These are phyloP conservation scores for Serilophus lunatus DNA, from an alignment of 2,113 vertebrate species.

Conservation along the genomic window DNA sequence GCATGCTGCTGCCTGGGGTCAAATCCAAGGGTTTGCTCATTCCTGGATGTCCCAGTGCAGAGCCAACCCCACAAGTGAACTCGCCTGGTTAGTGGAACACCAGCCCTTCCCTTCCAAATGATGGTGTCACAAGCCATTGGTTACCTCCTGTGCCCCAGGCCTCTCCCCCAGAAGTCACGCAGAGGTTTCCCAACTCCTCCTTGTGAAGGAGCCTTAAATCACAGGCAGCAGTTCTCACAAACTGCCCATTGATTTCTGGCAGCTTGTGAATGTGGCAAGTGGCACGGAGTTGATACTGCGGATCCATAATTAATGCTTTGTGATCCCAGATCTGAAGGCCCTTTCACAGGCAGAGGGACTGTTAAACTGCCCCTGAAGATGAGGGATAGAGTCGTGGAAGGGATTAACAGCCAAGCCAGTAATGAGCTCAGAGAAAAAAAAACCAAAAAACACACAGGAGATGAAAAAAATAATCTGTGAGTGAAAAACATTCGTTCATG, in stretches of 20 bases:
- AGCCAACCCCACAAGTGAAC: neutral
- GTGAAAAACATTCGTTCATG: conserved; percentile 26
- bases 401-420: conserved; percentile 49
- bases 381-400: conserved; percentile 16
- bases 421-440: conserved; percentile 54
- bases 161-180: neutral
- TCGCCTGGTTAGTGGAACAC: neutral
- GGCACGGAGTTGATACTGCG: conserved; percentile 37
- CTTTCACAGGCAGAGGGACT: conserved; percentile 35
- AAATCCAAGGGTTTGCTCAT: neutral
- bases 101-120: neutral
- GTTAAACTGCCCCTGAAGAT: conserved; percentile 53
- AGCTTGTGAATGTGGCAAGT: neutral
- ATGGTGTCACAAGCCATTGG: neutral
- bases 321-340: conserved; percentile 61
- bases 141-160: neutral
- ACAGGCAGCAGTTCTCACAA: neutral
- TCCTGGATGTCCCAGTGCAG: neutral
- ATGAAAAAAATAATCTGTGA: conserved; percentile 26
- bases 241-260: conserved; percentile 41
- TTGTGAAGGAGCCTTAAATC: neutral
- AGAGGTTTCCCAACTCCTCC: neutral
- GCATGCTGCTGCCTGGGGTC: neutral
- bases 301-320: conserved; percentile 61
- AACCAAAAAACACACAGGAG: neutral